Base-by-base conservation (phyloP, 2,113 vertebrate genomes). In the Ameiurus melas region DNA sequence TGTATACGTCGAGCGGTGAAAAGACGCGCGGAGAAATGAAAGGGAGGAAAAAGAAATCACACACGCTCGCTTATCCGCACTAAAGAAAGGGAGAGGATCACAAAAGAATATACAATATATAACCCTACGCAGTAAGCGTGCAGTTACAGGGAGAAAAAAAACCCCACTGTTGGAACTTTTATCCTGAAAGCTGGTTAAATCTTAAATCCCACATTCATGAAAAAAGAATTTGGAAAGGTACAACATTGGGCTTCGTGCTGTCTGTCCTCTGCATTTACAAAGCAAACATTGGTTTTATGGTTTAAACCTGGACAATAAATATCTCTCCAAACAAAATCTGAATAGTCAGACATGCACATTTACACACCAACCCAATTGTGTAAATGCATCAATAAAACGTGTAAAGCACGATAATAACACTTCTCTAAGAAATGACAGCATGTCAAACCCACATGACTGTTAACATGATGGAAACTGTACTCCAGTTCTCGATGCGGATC, bases 11-110 rank as follows among this genome's bases (percentile, higher is more conserved):
- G 33, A 4, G 22, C 12, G 12, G 73, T 47, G 77, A 55, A 55
- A 55, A 79, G 25, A 79, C 30, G 77, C 27, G 75, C 77, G 57
- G n/a, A 80, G 75, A 30, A 80, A 80, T 80, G 77, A 80, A 80
- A 80, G 77, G 77, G n/a, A 30, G n/a, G 27, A 4, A 79, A 79
- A 79, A 79, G 47, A 79, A 80, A 80, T 80, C 27, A 30, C 77
- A 80, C 51, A 80, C 47, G 43, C 51, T 33, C 27, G 51, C 51
- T 80, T 80, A 80, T 80, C 51, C 47, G 7, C 6, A 55, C 77
- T 80, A 80, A 80, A 53, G 77, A 7, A 57, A 17, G 14, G 16
- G 51, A 80, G 27, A 80, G 13, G 77, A 55, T 55, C 27, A 80
- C 77, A 80, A 80, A 80, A 9, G 51, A 80, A 80, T 80, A 3